Base-by-base conservation (phyloP, 2,888 invertebrate genomes). In the Eurytoma californica region DNA sequence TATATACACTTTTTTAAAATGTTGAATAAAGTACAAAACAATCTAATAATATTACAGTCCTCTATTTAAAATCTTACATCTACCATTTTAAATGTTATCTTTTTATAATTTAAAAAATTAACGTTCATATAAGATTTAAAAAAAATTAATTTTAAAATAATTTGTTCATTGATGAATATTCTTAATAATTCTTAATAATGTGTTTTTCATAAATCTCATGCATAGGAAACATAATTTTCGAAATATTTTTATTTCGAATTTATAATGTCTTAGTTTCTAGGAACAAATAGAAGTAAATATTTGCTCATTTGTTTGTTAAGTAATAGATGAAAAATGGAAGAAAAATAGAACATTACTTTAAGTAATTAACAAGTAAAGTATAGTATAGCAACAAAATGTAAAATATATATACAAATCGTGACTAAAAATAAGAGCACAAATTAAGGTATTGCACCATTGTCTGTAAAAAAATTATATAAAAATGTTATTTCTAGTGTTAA, bases 371-470 rank as follows among this genome's bases (percentile, higher is more conserved):
- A 74, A 75, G 74, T 30, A 65, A 74, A 75, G 74, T 30, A 65
- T 58, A 72, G 58, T 68, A 20, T 24, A 53, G 49, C 53, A 77
- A 76, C 12, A 69, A 39, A 77, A 69, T 65, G 65, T 75, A 77
- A 77, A 77, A 74, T 80, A 77, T 39, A 39, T 80, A 67, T 80
- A 80, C 80, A 80, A 77, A 77, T 70, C 13, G 65, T 77, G 70
- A 77, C 66, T 77, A 77, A 53, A 72, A 80, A 47, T 55, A 55
- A 47, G 57, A 80, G 60, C 69, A 73, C 49, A 18, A 65, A 57
- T 72, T 61, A 80, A 68, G 60, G 70, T 73, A 80, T 80, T 80
- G 80, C 80, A 80, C 70, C 74, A 74, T 74, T 61, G 61, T 72
- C 65, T 77, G 73, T 80, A 80, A 80, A 80, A 70, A 74, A 80